phyloP scores from a whole-genome alignment of 2,888 invertebrate species.

The Drosophila pegasa region DNA sequence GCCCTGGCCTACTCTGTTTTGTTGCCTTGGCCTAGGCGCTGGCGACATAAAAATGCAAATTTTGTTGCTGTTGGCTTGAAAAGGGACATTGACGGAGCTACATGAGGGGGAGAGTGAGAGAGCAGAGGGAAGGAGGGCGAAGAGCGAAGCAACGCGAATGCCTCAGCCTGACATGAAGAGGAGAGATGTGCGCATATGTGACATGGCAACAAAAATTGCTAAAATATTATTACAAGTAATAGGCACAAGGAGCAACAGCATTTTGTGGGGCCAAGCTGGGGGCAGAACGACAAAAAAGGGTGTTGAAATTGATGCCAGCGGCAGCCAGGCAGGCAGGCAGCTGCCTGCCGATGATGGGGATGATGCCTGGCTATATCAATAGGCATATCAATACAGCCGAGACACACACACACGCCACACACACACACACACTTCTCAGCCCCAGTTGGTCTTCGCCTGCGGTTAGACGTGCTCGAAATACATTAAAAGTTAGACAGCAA shows the following conservation, averaged over 20 bases:
- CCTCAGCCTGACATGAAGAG: constrained; percentile 39
- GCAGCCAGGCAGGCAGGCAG: constrained; percentile 4
- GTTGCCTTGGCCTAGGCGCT: constrained; percentile 23
- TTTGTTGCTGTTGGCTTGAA: constrained; percentile 53
- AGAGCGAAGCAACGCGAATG: constrained; percentile 16
- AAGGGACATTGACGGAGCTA: constrained; percentile 15
- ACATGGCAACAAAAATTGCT: constrained; percentile 75
- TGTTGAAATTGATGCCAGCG: constrained; percentile 70
- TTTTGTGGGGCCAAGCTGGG: constrained; percentile 22
- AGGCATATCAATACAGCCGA: constrained; percentile 71
- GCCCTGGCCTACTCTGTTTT: constrained; percentile 22
- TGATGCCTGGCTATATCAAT: constrained; percentile 63
- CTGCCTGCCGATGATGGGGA: constrained; percentile 37
- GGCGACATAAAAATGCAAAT: constrained; percentile 77
- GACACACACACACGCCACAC: constrained; percentile 19
- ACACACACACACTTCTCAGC: constrained; percentile 6
- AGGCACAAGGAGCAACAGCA: constrained; percentile 60
- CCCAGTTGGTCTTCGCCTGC: constrained; percentile 34
- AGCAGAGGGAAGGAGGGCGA: neutral
- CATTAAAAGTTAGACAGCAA: constrained; percentile 72
- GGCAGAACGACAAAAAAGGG: constrained; percentile 47
- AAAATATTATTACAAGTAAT: constrained; percentile 79
- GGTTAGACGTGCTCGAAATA: constrained; percentile 76
- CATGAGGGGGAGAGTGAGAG: neutral
- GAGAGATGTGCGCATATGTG: constrained; percentile 63